Evolutionary conservation across 35 echinoderm and acorn worm species (phyloP), one percentile per base, ranked within the genome.

Genomic region (Apostichopus parvimensis): DNA sequence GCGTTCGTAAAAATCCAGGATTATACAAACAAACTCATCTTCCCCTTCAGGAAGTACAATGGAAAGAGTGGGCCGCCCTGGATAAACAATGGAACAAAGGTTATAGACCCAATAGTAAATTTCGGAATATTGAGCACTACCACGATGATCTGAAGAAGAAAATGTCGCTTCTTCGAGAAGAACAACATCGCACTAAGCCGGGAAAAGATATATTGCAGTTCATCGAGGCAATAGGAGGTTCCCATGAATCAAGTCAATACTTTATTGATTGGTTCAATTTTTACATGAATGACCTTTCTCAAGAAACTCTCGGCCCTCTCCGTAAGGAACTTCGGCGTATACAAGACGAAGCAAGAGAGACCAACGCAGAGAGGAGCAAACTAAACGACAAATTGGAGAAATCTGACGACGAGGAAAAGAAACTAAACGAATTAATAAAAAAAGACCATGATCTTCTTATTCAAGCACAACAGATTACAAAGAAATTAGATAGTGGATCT

Each of bases 41-140:
- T 0, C 24, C 24, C 1, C 24, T 25, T 25, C 24, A 25, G 1
- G 89, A 53, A 34, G 73, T 18, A 5, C 21, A 57, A 1, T 91
- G 89, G 89, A 91, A 79, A 59, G 55, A 91, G 75, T 91, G 89
- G 89, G 73, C 89, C 8, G 4, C 18, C 0, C 9, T 91, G 89
- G 89, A 91, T 57, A 91, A 91, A 59, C 6, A 20, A 54, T 91
- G 53, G 53, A 25, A 56, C 4, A 91, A 91, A 79, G 86, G 86
- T 4, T 88, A 88, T 22, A 22, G 86, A 4, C 79, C 28, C 6
- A 60, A 68, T 14, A 57, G 72, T 10, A 9, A 65, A 17, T 72
- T 88, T 72, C 57, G 62, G 5, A 57, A 53, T 5, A 78, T 91
- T 22, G 89, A 91, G 52, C 89, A 91, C 26, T 91, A 58, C 52